Evolutionary conservation across 2,113 vertebrate genomes (phyloP).

Genomic region (Physeter macrocephalus): DNA sequence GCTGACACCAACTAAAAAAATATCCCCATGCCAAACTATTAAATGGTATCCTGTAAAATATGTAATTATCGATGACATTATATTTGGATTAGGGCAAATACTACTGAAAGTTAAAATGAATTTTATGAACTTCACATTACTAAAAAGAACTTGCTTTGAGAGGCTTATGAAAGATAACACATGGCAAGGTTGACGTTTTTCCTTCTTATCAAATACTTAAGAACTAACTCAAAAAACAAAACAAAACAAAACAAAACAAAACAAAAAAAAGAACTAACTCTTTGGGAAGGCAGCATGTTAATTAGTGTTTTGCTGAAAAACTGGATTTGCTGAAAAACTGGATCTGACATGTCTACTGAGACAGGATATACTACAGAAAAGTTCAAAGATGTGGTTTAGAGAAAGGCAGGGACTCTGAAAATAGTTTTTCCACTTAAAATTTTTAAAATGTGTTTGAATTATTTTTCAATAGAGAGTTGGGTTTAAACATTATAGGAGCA

Average conservation of each 20-base stretch:
- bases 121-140: conserved; percentile 14
- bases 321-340: background rate
- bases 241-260: too few species aligned
- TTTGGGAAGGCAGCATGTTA: background rate
- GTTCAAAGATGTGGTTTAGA: background rate
- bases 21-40: background rate
- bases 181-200: background rate
- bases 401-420: background rate
- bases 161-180: background rate
- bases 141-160: background rate
- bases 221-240: background rate
- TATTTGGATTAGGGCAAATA: background rate
- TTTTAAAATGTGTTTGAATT: background rate
- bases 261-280: background rate
- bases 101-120: background rate
- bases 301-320: background rate
- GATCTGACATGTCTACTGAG: background rate
- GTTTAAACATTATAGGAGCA: background rate
- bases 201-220: background rate
- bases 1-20: background rate
- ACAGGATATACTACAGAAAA: background rate
- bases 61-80: background rate
- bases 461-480: background rate
- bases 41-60: background rate
- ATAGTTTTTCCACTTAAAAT: background rate